Evolutionary conservation across 2,113 vertebrate species (phyloP).

Genomic region (Prionailurus bengalensis): DNA sequence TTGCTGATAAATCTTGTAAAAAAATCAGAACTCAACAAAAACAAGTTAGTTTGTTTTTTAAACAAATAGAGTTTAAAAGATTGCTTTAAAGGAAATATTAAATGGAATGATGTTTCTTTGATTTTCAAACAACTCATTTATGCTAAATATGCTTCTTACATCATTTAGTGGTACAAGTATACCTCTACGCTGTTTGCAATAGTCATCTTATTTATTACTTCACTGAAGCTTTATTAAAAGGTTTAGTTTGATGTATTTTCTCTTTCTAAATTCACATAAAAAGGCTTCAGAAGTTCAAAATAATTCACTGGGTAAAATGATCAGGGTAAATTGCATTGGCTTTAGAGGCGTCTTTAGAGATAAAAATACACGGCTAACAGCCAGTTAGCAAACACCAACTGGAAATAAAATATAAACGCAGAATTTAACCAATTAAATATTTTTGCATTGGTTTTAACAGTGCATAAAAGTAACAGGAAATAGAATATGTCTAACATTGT

Average conservation of each 20-base stretch:
- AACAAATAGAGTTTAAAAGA: background rate
- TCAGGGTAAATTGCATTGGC: slow-evolving; percentile 44
- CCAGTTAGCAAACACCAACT: slow-evolving; percentile 56
- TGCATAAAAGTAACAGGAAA: background rate
- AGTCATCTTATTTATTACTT: slow-evolving; percentile 10
- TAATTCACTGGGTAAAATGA: slow-evolving; percentile 58
- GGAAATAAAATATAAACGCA: slow-evolving; percentile 53
- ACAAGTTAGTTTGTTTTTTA: background rate
- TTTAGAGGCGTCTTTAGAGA: slow-evolving; percentile 41
- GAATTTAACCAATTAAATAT: background rate
- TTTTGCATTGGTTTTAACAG: background rate
- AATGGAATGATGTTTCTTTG: background rate
- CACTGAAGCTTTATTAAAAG: slow-evolving; percentile 26
- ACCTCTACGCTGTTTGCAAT: background rate
- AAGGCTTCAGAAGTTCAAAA: slow-evolving; percentile 62
- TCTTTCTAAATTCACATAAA: slow-evolving; percentile 69
- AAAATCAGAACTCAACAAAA: background rate
- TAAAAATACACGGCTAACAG: slow-evolving; percentile 65
- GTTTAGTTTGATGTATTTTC: slow-evolving; percentile 62
- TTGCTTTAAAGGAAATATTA: background rate
- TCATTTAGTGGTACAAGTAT: background rate
- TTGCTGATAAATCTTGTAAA: background rate
- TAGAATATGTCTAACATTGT: background rate
- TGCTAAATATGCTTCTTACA: background rate
- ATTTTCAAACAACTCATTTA: slow-evolving; percentile 66